Conservation (phyloP, 2,113 vertebrate genomes). For the Zingel zingel region DNA sequence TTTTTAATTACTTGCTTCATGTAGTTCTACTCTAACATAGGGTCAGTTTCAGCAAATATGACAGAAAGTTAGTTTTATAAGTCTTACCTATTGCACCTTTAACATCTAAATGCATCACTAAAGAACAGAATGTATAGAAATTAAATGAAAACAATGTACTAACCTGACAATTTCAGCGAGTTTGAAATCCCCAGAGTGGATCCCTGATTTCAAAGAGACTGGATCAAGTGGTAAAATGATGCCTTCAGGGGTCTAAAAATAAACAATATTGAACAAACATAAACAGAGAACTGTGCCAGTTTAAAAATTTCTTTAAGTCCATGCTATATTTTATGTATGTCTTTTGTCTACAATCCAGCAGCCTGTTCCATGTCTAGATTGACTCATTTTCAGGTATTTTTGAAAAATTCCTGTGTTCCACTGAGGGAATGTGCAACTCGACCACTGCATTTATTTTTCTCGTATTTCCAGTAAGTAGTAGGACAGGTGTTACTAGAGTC, state of each 20-base stretch:
- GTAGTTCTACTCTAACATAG: too few relatives aligned
- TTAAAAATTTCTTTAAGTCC: background rate
- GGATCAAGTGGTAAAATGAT: slow-evolving; percentile 57
- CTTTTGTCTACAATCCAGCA: background rate
- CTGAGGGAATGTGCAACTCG: background rate
- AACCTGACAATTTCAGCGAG: slow-evolving; percentile 76
- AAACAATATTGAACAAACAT: background rate
- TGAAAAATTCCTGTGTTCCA: too few relatives aligned
- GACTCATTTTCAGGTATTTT: background rate
- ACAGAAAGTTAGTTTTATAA: too few relatives aligned
- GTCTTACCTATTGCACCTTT: too few relatives aligned
- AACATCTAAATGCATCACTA: too few relatives aligned
- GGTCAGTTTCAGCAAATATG: too few relatives aligned
- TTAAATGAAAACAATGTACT: background rate
- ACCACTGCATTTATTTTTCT: background rate
- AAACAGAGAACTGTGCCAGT: background rate
- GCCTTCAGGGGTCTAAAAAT: slow-evolving; percentile 77
- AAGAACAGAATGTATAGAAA: too few relatives aligned
- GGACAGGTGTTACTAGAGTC: background rate
- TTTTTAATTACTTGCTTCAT: too few relatives aligned
- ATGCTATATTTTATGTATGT: too few relatives aligned
- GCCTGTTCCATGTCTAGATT: background rate
- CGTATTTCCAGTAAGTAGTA: background rate
- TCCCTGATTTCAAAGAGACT: slow-evolving; percentile 54
- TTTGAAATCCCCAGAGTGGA: slow-evolving; percentile 60